phyloP scores from a whole-genome alignment of 1,140 invertebrate genomes.

The Drosophila melanica region DNA sequence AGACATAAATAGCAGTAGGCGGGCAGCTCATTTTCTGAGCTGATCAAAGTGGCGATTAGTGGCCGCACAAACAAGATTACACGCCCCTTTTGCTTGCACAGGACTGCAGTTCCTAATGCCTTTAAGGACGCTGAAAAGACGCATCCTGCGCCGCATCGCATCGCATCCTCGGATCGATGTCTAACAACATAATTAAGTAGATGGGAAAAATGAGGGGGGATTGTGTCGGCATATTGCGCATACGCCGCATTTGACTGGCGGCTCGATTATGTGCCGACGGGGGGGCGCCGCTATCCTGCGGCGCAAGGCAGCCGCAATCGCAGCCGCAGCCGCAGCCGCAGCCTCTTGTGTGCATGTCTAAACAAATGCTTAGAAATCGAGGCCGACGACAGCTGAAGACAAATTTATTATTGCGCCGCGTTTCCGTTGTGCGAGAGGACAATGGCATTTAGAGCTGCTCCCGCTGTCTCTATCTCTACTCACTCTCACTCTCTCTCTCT shows the following conservation, averaged over 20 bases:
- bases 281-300: slow-evolving; percentile 10
- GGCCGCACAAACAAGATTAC: slow-evolving; percentile 50
- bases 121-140: slow-evolving; percentile 39
- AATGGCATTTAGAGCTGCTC: slow-evolving; percentile 35
- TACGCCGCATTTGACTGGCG: slow-evolving; percentile 41
- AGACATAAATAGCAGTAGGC: slow-evolving; percentile 2
- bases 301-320: slow-evolving; percentile 18
- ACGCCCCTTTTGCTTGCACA: slow-evolving; percentile 33
- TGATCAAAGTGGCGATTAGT: slow-evolving; percentile 47
- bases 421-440: slow-evolving; percentile 53
- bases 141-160: slow-evolving; percentile 16
- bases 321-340: neutral
- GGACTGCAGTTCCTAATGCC: slow-evolving; percentile 4
- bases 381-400: slow-evolving; percentile 76
- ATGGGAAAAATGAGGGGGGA: too few relatives aligned
- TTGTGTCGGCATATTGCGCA: slow-evolving; percentile 34
- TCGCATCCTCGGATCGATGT: slow-evolving; percentile 10
- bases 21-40: slow-evolving; percentile 37
- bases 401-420: slow-evolving; percentile 66
- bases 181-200: slow-evolving; percentile 66
- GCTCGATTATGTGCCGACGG: slow-evolving; percentile 6
- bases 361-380: slow-evolving; percentile 76
- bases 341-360: slow-evolving; percentile 57
- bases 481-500: neutral
- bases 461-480: slow-evolving; percentile 2